Evolutionary conservation across 2,113 vertebrate species (phyloP), one percentile per base, ranked within the genome.

Genomic region (Myodes glareolus): DNA sequence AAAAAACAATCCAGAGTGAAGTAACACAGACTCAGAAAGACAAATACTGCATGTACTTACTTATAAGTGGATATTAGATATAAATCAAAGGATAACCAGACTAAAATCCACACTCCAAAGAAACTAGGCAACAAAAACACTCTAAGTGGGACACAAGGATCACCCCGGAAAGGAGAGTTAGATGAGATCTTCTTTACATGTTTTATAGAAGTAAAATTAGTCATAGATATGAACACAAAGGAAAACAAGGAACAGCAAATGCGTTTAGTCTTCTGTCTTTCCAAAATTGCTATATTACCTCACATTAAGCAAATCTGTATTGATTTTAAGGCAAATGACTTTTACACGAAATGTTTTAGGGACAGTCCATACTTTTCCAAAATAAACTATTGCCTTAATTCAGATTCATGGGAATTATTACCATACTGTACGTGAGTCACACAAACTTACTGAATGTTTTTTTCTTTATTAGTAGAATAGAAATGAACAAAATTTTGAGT

Each of bases 201-300:
- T n/a, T 88, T n/a, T 88, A 92, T 11, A 36, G 4, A 89, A 90
- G 61, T 11, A 95, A 96, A 84, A 45, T 90, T 42, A 78, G 73
- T 17, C 36, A 77, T 33, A 84, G 7, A 67, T 47, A 63, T 45
- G 47, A 73, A 52, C 61, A 78, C 14, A 90, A 31, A 85, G 29
- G 39, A 95, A 90, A 72, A 1, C 8, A 50, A 36, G 3, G 23
- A 6, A 7, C 2, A 7, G 7, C 17, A 95, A 88, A 84, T 33
- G 10, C 14, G 88, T 70, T 94, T 80, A 65, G 78, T 45, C 7
- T 81, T 33, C 47, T 58, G 0, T 31, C 42, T 39, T 70, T 75
- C 25, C 27, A 70, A 80, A 93, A 93, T 42, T 70, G 11, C 1
- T 68, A 31, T 82, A 50, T 65, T 93, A 84, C 61, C 47, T 82